Conservation (phyloP, 2,888 invertebrate species). For the Napeogenes inachia region DNA sequence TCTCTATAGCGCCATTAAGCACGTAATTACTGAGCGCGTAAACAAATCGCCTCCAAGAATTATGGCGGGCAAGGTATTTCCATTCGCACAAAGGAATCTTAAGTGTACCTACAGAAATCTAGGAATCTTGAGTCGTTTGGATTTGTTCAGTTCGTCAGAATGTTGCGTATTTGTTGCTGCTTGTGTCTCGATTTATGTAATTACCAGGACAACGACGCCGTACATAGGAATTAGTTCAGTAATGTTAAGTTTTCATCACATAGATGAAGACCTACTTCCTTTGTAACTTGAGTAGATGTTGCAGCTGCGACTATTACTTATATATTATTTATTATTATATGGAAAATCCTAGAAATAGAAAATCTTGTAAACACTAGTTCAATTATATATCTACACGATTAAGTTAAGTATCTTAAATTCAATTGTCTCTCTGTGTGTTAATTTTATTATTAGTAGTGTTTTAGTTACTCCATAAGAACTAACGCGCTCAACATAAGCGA, state of each 20-base stretch:
- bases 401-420: too few relatives aligned
- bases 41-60: slow-evolving; percentile 55
- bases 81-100: slow-evolving; percentile 53
- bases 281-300: not conserved
- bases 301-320: not conserved
- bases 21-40: slow-evolving; percentile 51
- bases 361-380: too few relatives aligned
- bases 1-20: slow-evolving; percentile 42
- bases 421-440: too few relatives aligned
- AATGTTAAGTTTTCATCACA: slow-evolving; percentile 17
- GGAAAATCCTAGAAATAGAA: too few relatives aligned
- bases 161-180: slow-evolving; percentile 30
- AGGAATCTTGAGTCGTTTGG: slow-evolving; percentile 43
- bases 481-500: not conserved
- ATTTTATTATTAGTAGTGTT: too few relatives aligned
- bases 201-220: slow-evolving; percentile 33
- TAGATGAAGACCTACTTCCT: slow-evolving; percentile 6
- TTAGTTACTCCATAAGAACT: too few relatives aligned
- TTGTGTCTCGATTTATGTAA: slow-evolving; percentile 41
- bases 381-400: too few relatives aligned
- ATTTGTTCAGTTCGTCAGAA: slow-evolving; percentile 40
- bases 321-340: too few relatives aligned
- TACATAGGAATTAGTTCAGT: slow-evolving; percentile 22
- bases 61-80: slow-evolving; percentile 42
- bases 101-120: slow-evolving; percentile 57